phyloP scores from a whole-genome alignment of 2,888 invertebrate species.

The Tinea pellionella region DNA sequence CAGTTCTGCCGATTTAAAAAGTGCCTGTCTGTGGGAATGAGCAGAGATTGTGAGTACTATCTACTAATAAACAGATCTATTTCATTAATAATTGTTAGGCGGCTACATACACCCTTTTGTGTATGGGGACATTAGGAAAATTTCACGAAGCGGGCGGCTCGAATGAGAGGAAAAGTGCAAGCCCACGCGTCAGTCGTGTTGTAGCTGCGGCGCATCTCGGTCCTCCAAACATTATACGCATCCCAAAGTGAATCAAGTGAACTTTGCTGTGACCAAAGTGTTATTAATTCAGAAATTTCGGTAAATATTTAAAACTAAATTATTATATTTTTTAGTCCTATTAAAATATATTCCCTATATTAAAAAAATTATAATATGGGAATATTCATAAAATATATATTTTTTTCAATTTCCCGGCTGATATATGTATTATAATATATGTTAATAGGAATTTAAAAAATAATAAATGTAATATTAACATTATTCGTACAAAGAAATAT shows the following conservation, averaged over 20 bases:
- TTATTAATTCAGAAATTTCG: too few species aligned
- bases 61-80: background rate
- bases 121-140: background rate
- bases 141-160: background rate
- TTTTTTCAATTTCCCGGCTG: too few species aligned
- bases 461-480: too few species aligned
- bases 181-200: background rate
- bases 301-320: too few species aligned
- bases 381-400: too few species aligned
- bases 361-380: too few species aligned
- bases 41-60: conserved; percentile 90
- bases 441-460: too few species aligned
- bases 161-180: background rate
- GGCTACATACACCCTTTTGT: background rate
- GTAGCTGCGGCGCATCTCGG: background rate
- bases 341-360: too few species aligned
- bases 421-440: too few species aligned
- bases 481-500: too few species aligned
- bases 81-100: background rate
- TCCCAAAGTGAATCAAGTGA: background rate
- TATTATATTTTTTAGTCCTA: too few species aligned
- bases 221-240: background rate
- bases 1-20: conserved; percentile 97
- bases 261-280: background rate
- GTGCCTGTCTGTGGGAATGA: conserved; percentile 96